Percentiles rank a stretch among this genome's conserved stretches.
Evolutionary conservation across 2,113 vertebrate species (phyloP).

Genomic region (Mus musculus): GRCm39 chrX:119804001-119804500

Average conservation of each 20-base stretch:
- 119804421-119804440: too few relatives aligned
- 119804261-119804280: too few relatives aligned
- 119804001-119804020: not conserved
- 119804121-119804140: not conserved
- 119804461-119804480: not conserved
- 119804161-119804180: not conserved
- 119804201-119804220: not conserved
- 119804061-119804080: not conserved
- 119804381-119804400: too few relatives aligned
- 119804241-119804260: not conserved
- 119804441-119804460: too few relatives aligned
- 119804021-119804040: not conserved
- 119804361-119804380: too few relatives aligned
- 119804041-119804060: not conserved
- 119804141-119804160: too few relatives aligned
- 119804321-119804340: not conserved
- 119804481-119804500: not conserved
- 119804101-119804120: not conserved
- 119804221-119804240: not conserved
- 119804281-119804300: not conserved
- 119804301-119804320: not conserved
- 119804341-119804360: too few relatives aligned
- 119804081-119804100: not conserved
- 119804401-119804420: too few relatives aligned
- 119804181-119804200: not conserved